Percentiles rank a stretch among this genome's conserved stretches.
Conservation (phyloP, 2,797 vertebrate genomes). For the Chelonia mydas region DNA sequence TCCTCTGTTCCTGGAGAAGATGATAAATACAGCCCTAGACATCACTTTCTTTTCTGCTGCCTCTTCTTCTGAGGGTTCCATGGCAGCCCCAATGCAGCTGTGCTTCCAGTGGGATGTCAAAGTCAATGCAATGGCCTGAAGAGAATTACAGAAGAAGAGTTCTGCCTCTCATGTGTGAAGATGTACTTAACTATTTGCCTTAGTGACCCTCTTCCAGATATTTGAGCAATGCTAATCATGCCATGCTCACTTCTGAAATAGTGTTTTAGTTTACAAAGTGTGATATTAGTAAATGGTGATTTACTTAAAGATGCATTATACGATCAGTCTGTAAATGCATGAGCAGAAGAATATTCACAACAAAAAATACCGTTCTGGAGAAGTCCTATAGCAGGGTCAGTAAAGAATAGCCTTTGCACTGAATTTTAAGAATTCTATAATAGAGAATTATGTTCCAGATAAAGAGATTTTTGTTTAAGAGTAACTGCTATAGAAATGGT, state of each 20-base stretch:
- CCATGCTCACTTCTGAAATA: background rate
- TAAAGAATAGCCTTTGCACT: background rate
- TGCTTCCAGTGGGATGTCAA: background rate
- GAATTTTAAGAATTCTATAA: background rate
- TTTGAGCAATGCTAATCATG: background rate
- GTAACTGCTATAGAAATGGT: background rate
- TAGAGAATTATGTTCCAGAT: background rate
- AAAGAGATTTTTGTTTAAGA: background rate
- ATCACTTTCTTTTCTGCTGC: accelerated
- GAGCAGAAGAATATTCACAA: background rate
- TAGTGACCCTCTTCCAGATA: background rate
- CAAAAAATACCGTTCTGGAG: accelerated
- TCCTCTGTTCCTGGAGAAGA: too few relatives aligned
- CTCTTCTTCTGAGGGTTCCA: background rate
- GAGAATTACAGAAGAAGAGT: background rate
- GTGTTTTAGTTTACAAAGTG: background rate
- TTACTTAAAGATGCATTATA: background rate
- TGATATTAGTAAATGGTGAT: background rate
- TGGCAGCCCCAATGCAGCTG: background rate
- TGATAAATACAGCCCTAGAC: background rate
- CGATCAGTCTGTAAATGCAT: background rate
- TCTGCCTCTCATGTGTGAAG: background rate
- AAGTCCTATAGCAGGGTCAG: background rate
- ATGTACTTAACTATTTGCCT: background rate
- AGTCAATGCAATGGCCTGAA: background rate